phyloP scores from a whole-genome alignment of 1,140 invertebrate species.

The Lasaia peninsularis region DNA sequence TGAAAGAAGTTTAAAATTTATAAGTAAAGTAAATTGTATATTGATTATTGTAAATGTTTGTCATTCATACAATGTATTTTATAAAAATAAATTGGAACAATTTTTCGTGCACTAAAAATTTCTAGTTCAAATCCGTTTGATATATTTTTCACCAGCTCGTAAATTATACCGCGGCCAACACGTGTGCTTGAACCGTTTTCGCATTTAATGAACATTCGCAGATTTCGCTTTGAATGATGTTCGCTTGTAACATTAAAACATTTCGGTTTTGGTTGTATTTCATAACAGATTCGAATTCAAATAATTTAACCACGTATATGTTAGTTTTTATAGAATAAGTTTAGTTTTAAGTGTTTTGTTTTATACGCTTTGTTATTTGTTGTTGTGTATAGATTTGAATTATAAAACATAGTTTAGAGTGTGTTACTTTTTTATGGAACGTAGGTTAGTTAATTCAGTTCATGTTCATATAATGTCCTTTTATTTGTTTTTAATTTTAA shows the following conservation, averaged over 20 bases:
- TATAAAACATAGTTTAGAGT: neutral
- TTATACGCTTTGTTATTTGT: slow-evolving; percentile 7
- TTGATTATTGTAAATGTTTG: no score
- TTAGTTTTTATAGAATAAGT: neutral
- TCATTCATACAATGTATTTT: no score
- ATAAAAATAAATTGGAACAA: neutral
- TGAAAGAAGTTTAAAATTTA: no score
- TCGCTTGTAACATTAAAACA: neutral
- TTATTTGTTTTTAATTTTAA: no score
- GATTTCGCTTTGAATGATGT: neutral
- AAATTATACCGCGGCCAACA: neutral
- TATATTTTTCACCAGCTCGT: neutral
- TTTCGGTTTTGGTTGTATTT: no score
- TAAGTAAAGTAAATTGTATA: no score
- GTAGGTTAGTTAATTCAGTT: neutral
- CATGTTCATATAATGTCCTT: no score
- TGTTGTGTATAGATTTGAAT: slow-evolving; percentile 2
- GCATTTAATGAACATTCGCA: slow-evolving; percentile 2
- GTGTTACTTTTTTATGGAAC: neutral
- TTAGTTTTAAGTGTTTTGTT: slow-evolving; percentile 1
- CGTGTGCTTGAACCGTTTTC: slow-evolving; percentile 2
- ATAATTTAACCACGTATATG: neutral
- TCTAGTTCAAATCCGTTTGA: neutral
- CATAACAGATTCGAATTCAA: no score
- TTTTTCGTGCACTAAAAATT: neutral